A percentile compares a stretch with the other conserved stretches of the same genome.
Conservation (phyloP, 2,113 vertebrate species). For the Cryptomyrus ogoouensis region DNA sequence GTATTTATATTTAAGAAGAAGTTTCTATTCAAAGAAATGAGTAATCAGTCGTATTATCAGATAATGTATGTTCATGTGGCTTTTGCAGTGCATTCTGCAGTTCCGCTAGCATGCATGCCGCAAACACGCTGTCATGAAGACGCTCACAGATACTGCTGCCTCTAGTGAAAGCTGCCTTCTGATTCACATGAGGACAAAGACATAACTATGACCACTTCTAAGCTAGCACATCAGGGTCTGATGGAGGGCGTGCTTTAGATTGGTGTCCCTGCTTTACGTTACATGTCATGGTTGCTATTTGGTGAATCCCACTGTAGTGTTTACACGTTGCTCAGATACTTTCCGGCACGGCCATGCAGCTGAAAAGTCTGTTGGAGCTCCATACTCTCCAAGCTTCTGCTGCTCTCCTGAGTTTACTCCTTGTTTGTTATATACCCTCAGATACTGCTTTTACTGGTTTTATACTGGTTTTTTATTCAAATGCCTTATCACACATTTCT, state of each 20-base stretch:
- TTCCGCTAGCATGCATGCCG: slow-evolving; percentile 27
- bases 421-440: background rate
- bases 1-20: slow-evolving; percentile 55
- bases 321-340: background rate
- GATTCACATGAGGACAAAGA: slow-evolving; percentile 51
- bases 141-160: slow-evolving; percentile 13
- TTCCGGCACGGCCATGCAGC: background rate
- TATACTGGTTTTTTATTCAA: background rate
- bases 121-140: slow-evolving; percentile 21
- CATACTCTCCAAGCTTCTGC: background rate
- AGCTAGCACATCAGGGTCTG: slow-evolving; percentile 38
- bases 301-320: background rate
- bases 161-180: slow-evolving; percentile 39
- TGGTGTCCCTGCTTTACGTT: background rate
- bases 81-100: slow-evolving; percentile 5
- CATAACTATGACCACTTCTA: slow-evolving; percentile 62
- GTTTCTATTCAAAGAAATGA: slow-evolving; percentile 41
- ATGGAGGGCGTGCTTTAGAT: background rate
- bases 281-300: background rate
- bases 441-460: background rate
- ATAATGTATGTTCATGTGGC: slow-evolving; percentile 25
- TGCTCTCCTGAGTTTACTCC: background rate
- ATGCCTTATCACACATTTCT: background rate
- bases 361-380: background rate
- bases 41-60: slow-evolving; percentile 49